Evolutionary conservation across 2,888 invertebrate genomes (phyloP).

Genomic region (Cremastinae sp.): DNA sequence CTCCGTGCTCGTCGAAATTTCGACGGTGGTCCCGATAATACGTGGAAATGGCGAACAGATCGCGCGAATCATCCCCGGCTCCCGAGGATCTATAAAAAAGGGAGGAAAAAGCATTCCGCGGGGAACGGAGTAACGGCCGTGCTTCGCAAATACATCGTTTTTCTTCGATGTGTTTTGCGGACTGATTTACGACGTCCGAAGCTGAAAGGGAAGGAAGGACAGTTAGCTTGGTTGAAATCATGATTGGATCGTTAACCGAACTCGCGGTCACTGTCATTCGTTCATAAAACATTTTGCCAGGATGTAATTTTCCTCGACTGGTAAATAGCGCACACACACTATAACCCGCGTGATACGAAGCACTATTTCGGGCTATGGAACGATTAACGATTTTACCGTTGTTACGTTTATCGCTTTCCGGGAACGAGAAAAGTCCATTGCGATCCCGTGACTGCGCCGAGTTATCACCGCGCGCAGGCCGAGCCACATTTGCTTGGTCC

Average conservation of each 20-base stretch:
- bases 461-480: slow-evolving; percentile 3
- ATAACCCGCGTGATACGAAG: slow-evolving; percentile 14
- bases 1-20: no score
- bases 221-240: slow-evolving; percentile 8
- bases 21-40: no score
- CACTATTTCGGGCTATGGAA: slow-evolving; percentile 35
- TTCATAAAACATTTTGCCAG: slow-evolving; percentile 25
- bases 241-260: slow-evolving; percentile 9
- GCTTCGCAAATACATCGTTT: slow-evolving; percentile 4
- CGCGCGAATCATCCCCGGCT: no score
- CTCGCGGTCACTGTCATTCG: slow-evolving; percentile 27
- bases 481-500: neutral
- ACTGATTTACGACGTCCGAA: slow-evolving; percentile 27
- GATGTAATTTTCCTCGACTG: slow-evolving; percentile 20
- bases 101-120: neutral
- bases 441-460: neutral
- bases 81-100: neutral
- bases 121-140: neutral
- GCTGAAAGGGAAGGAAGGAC: neutral
- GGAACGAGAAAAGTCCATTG: slow-evolving; percentile 37
- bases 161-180: slow-evolving; percentile 16
- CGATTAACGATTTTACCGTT: slow-evolving; percentile 43
- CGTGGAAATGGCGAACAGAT: no score
- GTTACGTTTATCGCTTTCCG: slow-evolving; percentile 53
- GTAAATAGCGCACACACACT: slow-evolving; percentile 1